Evolutionary conservation across 2,888 invertebrate species (phyloP), one percentile per base, ranked within the genome.

Genomic region (Erynnis tages): DNA sequence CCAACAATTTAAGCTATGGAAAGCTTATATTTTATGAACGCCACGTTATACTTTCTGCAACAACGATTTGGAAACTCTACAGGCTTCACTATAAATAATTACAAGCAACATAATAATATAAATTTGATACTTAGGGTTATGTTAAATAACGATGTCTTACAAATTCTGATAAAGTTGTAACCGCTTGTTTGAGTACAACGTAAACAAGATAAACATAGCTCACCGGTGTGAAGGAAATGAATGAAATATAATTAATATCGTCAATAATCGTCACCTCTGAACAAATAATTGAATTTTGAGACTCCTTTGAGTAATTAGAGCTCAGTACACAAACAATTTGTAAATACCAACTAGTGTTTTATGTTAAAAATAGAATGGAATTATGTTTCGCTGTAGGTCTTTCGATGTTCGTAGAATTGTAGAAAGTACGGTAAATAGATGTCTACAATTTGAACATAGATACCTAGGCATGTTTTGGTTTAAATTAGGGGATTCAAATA

Each of bases 241-340:
- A 6, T 14, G 10, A 34, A 34, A 34, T 27, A 35, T 10, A 35
- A 27, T 41, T 14, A n/a, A 40, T 13, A 25, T 30, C 44, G 21
- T 11, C 30, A 44, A 44, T 30, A 11, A 45, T 35, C 13, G 16
- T 35, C 13, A 11, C 7, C 35, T 13, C 32, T 21, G 6, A 35
- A 27, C 34, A 35, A 16, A 17, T 10, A 4, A 46, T 40, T 14
- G 19, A 29, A 40, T 40, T 48, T n/a, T 53, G 55, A 60, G 59
- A 61, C 62, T 49, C 67, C 72, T 76, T 77, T 76, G 75, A 77
- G 57, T 67, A 75, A 77, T 76, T 75, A 67, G 16, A 32, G 40
- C 11, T 13, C 27, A 32, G 29, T 30, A 32, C 30, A 44, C 30
- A 1, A 37, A 10, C 17, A 16, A 4, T 43, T 30, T 25, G 13